Evolutionary conservation across 2,113 vertebrate species (phyloP), one percentile per base, ranked within the genome.

Genomic region (Xenopus tropicalis): DNA sequence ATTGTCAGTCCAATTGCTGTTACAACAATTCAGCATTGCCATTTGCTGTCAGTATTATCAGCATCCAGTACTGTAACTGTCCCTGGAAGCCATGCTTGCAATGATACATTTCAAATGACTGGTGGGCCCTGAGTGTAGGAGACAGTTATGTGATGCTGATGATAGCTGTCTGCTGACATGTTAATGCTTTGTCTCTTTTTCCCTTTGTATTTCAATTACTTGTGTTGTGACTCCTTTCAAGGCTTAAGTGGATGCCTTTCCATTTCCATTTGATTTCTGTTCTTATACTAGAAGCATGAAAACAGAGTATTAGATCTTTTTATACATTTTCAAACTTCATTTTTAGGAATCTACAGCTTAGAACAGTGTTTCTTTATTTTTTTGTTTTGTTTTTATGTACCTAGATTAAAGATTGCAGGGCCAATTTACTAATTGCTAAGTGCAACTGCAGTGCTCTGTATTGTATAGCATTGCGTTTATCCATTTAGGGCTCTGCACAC

Each of bases 91-190:
- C 20, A 52, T 54, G 66, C 66, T 76, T 63, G 37, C 66, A 76
- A 29, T 56, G 66, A 63, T 69, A 75, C 23, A 69, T 76, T 69
- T 69, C 58, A 76, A 63, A 43, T 24, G 73, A 52, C 66, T 69
- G 66, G 58, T 76, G 14, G 58, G 66, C 17, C 24, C 58, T 52
- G 25, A 42, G 23, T 69, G 21, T 9, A 37, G 46, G 66, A 69
- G 66, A 69, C 66, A 69, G 46, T 75, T 75, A 63, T 69, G 66
- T 63, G 24, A 76, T 69, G 66, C 48, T 62, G 69, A 61, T 69
- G 66, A 76, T 63, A 63, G 73, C 66, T 17, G 58, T 69, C 46
- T 69, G n/a, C 17, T 69, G 73, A 76, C 73, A 76, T 76, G 73
- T 63, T 76, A 76, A 76, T 69, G 66, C 69, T 5, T 20, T 63